Conservation (phyloP, 2,797 vertebrate species). For the Melanotaenia nigrans region DNA sequence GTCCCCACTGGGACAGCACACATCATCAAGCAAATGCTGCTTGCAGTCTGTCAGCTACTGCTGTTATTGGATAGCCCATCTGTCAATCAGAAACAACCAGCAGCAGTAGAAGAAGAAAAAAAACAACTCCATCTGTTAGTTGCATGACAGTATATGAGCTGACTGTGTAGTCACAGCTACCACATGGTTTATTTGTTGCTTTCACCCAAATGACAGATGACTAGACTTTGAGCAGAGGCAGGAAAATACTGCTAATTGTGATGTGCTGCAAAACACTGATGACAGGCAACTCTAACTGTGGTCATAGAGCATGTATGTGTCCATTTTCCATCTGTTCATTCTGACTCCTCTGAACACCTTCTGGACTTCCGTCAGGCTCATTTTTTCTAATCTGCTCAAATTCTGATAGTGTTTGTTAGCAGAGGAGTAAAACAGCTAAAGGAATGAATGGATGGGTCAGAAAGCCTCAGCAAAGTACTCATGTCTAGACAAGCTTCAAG, state of each 20-base stretch:
- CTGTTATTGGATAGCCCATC: slow-evolving; percentile 42
- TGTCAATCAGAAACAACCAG: slow-evolving; percentile 49
- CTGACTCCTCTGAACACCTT: slow-evolving; percentile 35
- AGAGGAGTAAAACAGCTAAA: neutral
- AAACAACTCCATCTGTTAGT: slow-evolving; percentile 43
- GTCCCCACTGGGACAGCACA: slow-evolving; percentile 34
- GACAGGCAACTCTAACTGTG: slow-evolving; percentile 19
- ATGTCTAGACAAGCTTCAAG: slow-evolving; percentile 13
- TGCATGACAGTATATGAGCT: slow-evolving; percentile 20
- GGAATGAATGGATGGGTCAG: neutral
- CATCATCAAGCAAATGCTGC: slow-evolving; percentile 39
- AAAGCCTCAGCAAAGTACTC: slow-evolving; percentile 6
- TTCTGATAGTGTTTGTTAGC: slow-evolving; percentile 8
- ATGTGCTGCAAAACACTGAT: slow-evolving; percentile 6
- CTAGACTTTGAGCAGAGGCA: slow-evolving; percentile 14
- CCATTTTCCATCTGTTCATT: slow-evolving; percentile 43
- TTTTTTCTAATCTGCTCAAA: slow-evolving; percentile 32
- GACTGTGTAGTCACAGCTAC: slow-evolving; percentile 7
- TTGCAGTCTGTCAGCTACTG: slow-evolving; percentile 52
- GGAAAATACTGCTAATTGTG: slow-evolving; percentile 12
- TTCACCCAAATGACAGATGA: slow-evolving; percentile 44
- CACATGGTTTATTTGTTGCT: slow-evolving; percentile 47
- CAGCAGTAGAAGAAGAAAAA: neutral
- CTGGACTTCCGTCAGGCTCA: slow-evolving; percentile 27
- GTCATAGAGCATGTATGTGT: neutral